These are phyloP conservation scores for Pipistrellus pipistrellus DNA, from an alignment of 2,797 vertebrate species.

Conservation along the genomic window DNA sequence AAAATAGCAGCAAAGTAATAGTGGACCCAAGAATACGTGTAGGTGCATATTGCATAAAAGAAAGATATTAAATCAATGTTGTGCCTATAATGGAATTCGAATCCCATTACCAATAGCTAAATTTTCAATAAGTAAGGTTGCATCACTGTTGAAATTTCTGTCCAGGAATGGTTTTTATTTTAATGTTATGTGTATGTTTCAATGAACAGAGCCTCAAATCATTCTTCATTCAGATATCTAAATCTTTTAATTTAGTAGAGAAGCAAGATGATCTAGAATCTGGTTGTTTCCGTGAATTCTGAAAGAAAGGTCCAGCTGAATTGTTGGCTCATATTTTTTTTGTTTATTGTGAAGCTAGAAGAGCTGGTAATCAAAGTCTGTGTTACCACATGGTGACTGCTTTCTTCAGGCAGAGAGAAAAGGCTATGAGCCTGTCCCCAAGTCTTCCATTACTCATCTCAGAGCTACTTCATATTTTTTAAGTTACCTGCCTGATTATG, in stretches of 20 bases:
- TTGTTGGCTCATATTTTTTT: background rate
- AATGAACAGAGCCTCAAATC: background rate
- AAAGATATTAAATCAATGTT: background rate
- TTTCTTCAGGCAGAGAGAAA: background rate
- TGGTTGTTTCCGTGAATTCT: background rate
- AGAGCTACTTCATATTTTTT: background rate
- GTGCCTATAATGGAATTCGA: background rate
- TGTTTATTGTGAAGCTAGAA: background rate
- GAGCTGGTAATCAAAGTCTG: background rate
- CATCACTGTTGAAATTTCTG: background rate
- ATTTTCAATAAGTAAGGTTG: background rate
- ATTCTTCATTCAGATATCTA: background rate
- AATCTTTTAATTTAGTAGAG: background rate
- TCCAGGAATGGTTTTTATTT: background rate
- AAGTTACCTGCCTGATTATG: background rate
- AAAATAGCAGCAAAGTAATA: background rate
- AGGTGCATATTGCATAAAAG: background rate
- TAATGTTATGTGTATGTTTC: background rate
- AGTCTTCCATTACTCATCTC: background rate
- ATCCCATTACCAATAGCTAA: background rate
- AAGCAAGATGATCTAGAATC: background rate
- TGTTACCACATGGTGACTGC: background rate
- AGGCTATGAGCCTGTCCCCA: rapidly evolving
- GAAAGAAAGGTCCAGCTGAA: background rate
- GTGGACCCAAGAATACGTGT: background rate